Evolutionary conservation across 2,888 invertebrate genomes (phyloP).

Genomic region (Ligdia adustata): DNA sequence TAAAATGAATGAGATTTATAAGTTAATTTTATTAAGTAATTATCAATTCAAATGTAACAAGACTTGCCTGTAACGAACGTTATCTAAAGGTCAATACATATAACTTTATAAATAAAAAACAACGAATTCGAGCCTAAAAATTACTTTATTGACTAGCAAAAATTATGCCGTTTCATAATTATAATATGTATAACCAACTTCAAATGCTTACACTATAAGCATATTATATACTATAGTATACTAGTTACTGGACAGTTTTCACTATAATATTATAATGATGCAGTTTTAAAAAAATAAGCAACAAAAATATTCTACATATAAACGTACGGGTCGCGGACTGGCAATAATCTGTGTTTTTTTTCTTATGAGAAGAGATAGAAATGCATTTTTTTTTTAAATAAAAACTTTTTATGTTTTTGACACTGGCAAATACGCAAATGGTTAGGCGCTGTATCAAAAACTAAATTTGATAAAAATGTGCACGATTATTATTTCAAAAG

Average conservation of each 20-base stretch:
- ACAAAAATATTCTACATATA: constrained; percentile 28
- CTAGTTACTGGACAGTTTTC: constrained; percentile 70
- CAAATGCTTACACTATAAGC: constrained; percentile 46
- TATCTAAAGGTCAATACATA: too few relatives aligned
- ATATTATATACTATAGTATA: constrained; percentile 62
- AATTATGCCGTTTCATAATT: constrained; percentile 69
- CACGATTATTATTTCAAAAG: too few relatives aligned
- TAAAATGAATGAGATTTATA: not conserved
- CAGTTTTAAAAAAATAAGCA: constrained; percentile 32
- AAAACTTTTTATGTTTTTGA: too few relatives aligned
- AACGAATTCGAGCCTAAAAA: constrained; percentile 62
- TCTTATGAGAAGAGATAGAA: too few relatives aligned
- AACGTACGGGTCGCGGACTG: not conserved
- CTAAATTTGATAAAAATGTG: too few relatives aligned
- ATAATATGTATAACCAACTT: constrained; percentile 51
- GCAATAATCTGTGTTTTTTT: not conserved
- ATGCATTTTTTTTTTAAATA: too few relatives aligned
- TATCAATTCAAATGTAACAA: too few relatives aligned
- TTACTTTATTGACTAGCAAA: constrained; percentile 81
- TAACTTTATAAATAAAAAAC: constrained; percentile 28
- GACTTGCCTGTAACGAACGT: too few relatives aligned
- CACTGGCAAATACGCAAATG: too few relatives aligned
- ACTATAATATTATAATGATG: constrained; percentile 32
- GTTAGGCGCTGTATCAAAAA: too few relatives aligned
- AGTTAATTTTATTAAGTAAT: too few relatives aligned